Base-by-base conservation (phyloP, 2,113 vertebrate species). In the Trematomus loennbergii region DNA sequence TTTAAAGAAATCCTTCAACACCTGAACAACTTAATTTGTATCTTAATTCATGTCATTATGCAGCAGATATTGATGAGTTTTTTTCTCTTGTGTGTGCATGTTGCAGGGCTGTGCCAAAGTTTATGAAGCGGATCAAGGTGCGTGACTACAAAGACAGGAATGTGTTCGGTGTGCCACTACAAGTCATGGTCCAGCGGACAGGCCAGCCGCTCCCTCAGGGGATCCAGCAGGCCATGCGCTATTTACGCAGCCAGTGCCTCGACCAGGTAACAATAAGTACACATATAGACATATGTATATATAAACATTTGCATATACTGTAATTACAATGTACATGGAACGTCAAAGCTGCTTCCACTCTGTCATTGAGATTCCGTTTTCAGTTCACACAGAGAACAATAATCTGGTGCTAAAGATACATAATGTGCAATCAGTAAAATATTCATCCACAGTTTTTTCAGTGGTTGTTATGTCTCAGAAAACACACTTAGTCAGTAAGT, bases 91-190 rank as follows among this genome's bases (percentile, higher is more conserved):
- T 81, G 43, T 86, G 58, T 87, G 29, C 80, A 2, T 81, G 63
- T 95, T 95, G 71, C 87, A 99, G 98, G 98, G 97, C 97, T 62
- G 97, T 99, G 72, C 98, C 98, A n/a, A 99, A 99, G 89, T 99
- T 99, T 91, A 99, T 99, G 97, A 99, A 98, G 94, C 96, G 97
- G 90, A 98, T 96, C 90, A 99, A 98, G 92, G 97, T 97, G 84
- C 97, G 97, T 1, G 98, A 99, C 94, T 97, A 97, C 88, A 98
- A 96, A 90, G 97, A 97, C 94, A 96, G 97, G 90, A 96, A 96
- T 45, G 97, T 99, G 79, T 99, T 99, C 81, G 97, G 97, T 0
- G 97, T 99, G 46, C 97, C 98, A 40, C 95, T 99, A 66, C 97
- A 97, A 89, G 95, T 99, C 78, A 98, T 98, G 1, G 97, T 98